Base-by-base conservation (phyloP, 92 coral and sea anemone species). In the Phenganax stokvisi region DNA sequence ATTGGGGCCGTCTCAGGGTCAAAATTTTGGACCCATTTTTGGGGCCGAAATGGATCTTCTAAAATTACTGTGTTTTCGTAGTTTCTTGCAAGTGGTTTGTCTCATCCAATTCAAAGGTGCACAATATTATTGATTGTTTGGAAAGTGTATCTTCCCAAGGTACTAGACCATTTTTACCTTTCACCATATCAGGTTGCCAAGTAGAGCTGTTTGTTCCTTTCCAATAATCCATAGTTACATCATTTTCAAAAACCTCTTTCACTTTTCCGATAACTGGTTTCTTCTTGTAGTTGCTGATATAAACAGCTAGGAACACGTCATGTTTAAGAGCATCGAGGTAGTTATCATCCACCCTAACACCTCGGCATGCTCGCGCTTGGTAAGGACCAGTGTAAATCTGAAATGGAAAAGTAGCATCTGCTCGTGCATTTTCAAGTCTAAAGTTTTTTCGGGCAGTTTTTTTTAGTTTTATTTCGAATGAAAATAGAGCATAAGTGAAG, bases 381-480 rank as follows among this genome's bases (percentile, higher is more conserved):
- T 72, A 72, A 8, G 74, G 17, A 44, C 74, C 74, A 68, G 74
- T 70, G 12, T 70, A 70, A 2, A 70, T 70, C 68, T 62, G n/a
- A n/a, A n/a, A n/a, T n/a, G n/a, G n/a, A n/a, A n/a, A n/a, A n/a
- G n/a, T n/a, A n/a, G n/a, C n/a, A n/a, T n/a, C n/a, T n/a, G n/a
- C n/a, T n/a, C n/a, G n/a, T n/a, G n/a, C n/a, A n/a, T n/a, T n/a
- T n/a, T n/a, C n/a, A n/a, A n/a, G n/a, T n/a, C n/a, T n/a, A n/a
- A n/a, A n/a, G n/a, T n/a, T n/a, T n/a, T n/a, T n/a, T n/a, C n/a
- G n/a, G n/a, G n/a, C n/a, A n/a, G n/a, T n/a, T n/a, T n/a, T n/a
- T n/a, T n/a, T n/a, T n/a, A n/a, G n/a, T n/a, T n/a, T n/a, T n/a
- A n/a, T n/a, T n/a, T n/a, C n/a, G n/a, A n/a, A n/a, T n/a, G n/a